Conservation (phyloP, 2,113 vertebrate genomes). For the Neoarius graeffei region DNA sequence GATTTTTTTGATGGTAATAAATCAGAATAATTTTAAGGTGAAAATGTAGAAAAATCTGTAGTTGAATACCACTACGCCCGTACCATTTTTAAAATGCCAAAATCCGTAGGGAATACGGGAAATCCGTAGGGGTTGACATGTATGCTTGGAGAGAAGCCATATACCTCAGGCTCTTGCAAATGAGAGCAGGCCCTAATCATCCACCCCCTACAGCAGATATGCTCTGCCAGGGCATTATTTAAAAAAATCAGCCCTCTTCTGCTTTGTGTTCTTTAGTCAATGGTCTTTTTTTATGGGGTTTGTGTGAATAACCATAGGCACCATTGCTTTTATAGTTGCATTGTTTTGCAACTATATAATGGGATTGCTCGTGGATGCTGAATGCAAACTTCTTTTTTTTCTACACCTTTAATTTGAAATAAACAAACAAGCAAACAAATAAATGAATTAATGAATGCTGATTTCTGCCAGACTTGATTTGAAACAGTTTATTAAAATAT, state of each 20-base stretch:
- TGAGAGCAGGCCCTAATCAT: slow-evolving; percentile 2
- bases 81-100: too few relatives aligned
- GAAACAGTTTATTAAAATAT: background rate
- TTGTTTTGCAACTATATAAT: slow-evolving; percentile 16
- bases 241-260: background rate
- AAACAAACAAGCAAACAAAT: too few relatives aligned
- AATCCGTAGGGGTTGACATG: too few relatives aligned
- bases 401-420: background rate
- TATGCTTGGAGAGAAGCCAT: background rate
- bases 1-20: too few relatives aligned
- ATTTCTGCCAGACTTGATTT: slow-evolving; percentile 2
- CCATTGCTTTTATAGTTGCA: background rate
- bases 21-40: too few relatives aligned
- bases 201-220: background rate
- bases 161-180: slow-evolving; percentile 26
- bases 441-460: background rate
- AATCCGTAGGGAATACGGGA: too few relatives aligned
- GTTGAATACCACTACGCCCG: too few relatives aligned
- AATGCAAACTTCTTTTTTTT: background rate
- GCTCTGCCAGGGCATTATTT: background rate
- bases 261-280: slow-evolving; percentile 25
- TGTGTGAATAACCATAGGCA: background rate
- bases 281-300: slow-evolving; percentile 24
- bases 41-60: too few relatives aligned
- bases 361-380: background rate